phyloP scores from a whole-genome alignment of 2,888 invertebrate genomes.

The Hoplodrina blanda region DNA sequence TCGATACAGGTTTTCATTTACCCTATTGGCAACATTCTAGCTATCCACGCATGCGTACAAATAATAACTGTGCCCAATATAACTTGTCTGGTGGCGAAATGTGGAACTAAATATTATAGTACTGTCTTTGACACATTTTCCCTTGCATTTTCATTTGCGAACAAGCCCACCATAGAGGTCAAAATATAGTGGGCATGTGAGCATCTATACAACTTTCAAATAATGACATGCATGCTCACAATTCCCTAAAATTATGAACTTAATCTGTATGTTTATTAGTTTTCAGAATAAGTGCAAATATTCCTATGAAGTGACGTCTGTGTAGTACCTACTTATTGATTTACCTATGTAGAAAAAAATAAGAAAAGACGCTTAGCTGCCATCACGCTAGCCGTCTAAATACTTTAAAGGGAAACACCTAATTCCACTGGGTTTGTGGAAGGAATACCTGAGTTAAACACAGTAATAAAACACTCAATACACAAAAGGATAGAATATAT shows the following conservation, averaged over 20 bases:
- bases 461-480: slow-evolving; percentile 11
- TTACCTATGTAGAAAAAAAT: not conserved
- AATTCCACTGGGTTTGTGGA: not conserved
- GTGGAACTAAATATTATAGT: not conserved
- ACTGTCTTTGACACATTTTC: slow-evolving; percentile 2
- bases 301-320: not conserved
- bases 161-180: not conserved
- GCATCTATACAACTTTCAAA: not conserved
- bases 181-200: not conserved
- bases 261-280: not conserved
- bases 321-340: too few relatives aligned
- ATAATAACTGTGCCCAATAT: not conserved
- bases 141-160: not conserved
- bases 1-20: not conserved
- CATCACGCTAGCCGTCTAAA: too few relatives aligned
- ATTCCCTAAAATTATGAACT: not conserved
- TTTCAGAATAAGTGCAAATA: not conserved
- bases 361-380: not conserved
- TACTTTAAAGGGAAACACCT: not conserved
- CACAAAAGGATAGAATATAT: slow-evolving; percentile 2
- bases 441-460: not conserved
- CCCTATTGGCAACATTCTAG: slow-evolving; percentile 15
- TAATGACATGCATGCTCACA: not conserved
- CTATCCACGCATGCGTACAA: slow-evolving; percentile 22
- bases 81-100: not conserved